phyloP scores from a whole-genome alignment of 1,140 invertebrate species.

The Mercenaria mercenaria region DNA sequence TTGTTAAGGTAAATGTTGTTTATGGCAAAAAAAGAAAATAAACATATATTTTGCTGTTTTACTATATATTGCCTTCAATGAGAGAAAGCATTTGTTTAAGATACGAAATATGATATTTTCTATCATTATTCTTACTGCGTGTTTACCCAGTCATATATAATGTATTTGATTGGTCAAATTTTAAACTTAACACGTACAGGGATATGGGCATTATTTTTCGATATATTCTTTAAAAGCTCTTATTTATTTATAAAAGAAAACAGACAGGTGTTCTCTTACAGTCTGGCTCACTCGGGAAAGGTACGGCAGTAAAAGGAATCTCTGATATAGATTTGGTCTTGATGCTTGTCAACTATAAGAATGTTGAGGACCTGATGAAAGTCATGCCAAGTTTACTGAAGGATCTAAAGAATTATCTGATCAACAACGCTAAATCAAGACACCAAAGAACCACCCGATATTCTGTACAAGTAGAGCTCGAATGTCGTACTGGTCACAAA shows the following conservation, averaged over 20 bases:
- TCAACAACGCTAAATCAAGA: not conserved
- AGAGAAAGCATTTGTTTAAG: no score
- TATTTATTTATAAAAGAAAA: not conserved
- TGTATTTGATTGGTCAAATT: not conserved
- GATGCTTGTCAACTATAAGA: not conserved
- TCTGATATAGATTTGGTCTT: constrained; percentile 40
- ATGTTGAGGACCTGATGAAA: not conserved
- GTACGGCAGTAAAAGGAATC: constrained; percentile 21
- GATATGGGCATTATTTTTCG: no score
- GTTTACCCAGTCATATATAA: not conserved
- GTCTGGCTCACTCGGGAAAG: constrained; percentile 45
- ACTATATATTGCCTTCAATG: no score
- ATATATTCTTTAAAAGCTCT: not conserved
- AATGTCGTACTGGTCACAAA: not conserved
- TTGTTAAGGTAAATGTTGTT: not conserved
- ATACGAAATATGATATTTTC: not conserved
- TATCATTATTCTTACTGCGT: no score
- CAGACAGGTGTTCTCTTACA: not conserved
- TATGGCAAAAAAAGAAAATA: no score
- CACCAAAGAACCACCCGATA: not conserved
- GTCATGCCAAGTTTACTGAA: not conserved
- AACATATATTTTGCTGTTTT: no score
- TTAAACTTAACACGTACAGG: not conserved
- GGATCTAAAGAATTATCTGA: not conserved
- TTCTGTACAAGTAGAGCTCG: not conserved